Percentiles rank a stretch among this genome's conserved stretches.
Conservation (phyloP, 2,888 invertebrate species). For the Bugulina stolonifera region DNA sequence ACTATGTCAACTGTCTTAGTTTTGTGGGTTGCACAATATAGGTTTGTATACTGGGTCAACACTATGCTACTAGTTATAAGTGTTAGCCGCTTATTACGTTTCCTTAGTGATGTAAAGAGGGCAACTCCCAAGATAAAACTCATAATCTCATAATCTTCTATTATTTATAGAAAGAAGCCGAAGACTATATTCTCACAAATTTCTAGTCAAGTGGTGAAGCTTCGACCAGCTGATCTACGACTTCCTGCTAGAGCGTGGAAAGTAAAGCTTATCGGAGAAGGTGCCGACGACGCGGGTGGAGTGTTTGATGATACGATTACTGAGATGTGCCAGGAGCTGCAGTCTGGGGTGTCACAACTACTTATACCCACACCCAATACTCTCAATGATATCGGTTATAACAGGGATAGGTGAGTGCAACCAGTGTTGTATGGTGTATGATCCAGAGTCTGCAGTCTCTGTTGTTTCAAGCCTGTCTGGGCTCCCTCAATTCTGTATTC, state of each 20-base stretch:
- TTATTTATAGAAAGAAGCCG: slow-evolving; percentile 55
- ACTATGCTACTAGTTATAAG: too few relatives aligned
- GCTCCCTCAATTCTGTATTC: too few relatives aligned
- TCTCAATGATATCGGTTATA: slow-evolving; percentile 61
- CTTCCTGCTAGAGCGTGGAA: slow-evolving; percentile 65
- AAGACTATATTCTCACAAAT: slow-evolving; percentile 63
- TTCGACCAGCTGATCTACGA: slow-evolving; percentile 59
- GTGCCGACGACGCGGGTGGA: slow-evolving; percentile 66
- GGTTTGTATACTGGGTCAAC: too few relatives aligned
- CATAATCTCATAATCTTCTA: too few relatives aligned
- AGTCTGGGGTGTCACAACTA: slow-evolving; percentile 59
- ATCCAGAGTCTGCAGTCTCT: too few relatives aligned
- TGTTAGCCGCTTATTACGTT: too few relatives aligned
- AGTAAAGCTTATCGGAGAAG: slow-evolving; percentile 64
- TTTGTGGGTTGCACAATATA: too few relatives aligned
- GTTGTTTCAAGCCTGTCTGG: too few relatives aligned
- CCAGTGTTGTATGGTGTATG: too few relatives aligned
- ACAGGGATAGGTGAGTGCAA: slow-evolving; percentile 57
- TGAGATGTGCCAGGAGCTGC: slow-evolving; percentile 63
- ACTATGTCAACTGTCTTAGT: too few relatives aligned
- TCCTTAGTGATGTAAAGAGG: too few relatives aligned
- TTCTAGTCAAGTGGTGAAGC: slow-evolving; percentile 61
- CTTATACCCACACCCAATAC: slow-evolving; percentile 63
- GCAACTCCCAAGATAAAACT: too few relatives aligned
- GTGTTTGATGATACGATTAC: slow-evolving; percentile 67